phyloP scores from a whole-genome alignment of 2,113 vertebrate genomes.

The Gymnobelideus leadbeateri region DNA sequence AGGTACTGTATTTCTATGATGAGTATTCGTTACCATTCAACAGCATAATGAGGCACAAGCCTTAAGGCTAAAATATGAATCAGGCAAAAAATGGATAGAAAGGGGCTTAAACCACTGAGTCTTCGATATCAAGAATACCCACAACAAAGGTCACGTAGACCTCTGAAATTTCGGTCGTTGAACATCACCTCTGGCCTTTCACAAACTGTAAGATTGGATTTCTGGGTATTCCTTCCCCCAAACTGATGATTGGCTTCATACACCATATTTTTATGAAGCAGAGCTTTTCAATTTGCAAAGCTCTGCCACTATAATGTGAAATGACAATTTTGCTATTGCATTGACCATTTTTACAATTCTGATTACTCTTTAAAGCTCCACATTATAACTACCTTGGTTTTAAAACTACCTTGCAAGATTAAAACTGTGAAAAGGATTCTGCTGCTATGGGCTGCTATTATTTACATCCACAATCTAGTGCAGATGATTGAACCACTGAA shows the following conservation, averaged over 20 bases:
- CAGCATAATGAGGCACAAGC: conserved; percentile 80
- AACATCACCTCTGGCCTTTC: conserved; percentile 60
- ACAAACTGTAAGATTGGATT: conserved; percentile 1
- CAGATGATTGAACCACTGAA: conserved; percentile 59
- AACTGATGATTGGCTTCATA: conserved; percentile 57
- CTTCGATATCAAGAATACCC: conserved; percentile 71
- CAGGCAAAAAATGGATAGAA: conserved; percentile 68
- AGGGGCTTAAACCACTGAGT: conserved; percentile 75
- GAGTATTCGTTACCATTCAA: conserved; percentile 75
- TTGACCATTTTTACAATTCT: conserved; percentile 68
- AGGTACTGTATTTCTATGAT: conserved; percentile 79
- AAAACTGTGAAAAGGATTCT: conserved; percentile 62
- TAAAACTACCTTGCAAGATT: conserved; percentile 66
- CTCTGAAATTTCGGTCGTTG: conserved; percentile 37
- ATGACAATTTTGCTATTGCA: conserved; percentile 53
- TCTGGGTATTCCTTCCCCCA: conserved; percentile 43
- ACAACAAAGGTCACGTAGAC: conserved; percentile 46
- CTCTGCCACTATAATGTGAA: conserved; percentile 63
- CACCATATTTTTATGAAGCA: conserved; percentile 37
- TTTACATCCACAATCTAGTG: conserved; percentile 73
- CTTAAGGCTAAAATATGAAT: conserved; percentile 84
- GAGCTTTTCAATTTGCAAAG: conserved; percentile 61
- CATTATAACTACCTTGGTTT: conserved; percentile 49
- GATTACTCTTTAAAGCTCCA: conserved; percentile 2
- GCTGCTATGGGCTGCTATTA: conserved; percentile 72